Base-by-base conservation (phyloP, 2,797 vertebrate genomes). In the Sphenodon punctatus region DNA sequence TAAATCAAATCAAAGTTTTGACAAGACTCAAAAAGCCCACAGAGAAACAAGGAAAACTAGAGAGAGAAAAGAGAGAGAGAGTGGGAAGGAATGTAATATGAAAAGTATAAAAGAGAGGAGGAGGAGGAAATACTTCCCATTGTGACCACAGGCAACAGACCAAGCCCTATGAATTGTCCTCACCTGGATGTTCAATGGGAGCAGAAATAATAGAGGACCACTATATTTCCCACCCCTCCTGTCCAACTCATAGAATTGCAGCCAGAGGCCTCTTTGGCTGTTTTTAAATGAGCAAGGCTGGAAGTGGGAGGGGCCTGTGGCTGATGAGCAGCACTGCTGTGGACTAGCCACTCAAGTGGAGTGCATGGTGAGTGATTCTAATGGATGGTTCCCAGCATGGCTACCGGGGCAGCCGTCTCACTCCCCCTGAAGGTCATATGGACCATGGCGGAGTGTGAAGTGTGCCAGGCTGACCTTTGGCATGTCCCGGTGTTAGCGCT, bases 31-130 rank as follows among this genome's bases (percentile, higher is more conserved):
- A 36, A 43, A 3, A 27, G 14, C 22, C 32, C 3, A 25, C 16
- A 25, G 61, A 70, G 22, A 49, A 76, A 51, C 9, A 46, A 66
- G 61, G 41, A 56, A 61, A 71, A 56, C 4, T 16, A 41, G 49
- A 32, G 42, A 75, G n/a, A 16, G 1, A 30, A 14, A 25, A n/a
- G 51, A 66, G 43, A 36, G 38, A 0, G 8, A 5, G 68, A 39
- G 11, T 0, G 0, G 38, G 10, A 12, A 64, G 56, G 43, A 63
- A n/a, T 59, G 7, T 3, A 48, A 3, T 1, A 14, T 0, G 4
- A 20, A 22, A 36, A 56, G 23, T 10, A 11, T 14, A 49, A 10
- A 32, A 13, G 10, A 30, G 43, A 32, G 64, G 15, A 34, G 0
- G 5, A 39, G 8, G 23, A 13, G 46, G 20, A 27, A 41, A 55